A percentile compares a stretch with the other conserved stretches of the same genome.
Conservation (phyloP, 2,797 vertebrate genomes). For the Acestrorhynchus altus region DNA sequence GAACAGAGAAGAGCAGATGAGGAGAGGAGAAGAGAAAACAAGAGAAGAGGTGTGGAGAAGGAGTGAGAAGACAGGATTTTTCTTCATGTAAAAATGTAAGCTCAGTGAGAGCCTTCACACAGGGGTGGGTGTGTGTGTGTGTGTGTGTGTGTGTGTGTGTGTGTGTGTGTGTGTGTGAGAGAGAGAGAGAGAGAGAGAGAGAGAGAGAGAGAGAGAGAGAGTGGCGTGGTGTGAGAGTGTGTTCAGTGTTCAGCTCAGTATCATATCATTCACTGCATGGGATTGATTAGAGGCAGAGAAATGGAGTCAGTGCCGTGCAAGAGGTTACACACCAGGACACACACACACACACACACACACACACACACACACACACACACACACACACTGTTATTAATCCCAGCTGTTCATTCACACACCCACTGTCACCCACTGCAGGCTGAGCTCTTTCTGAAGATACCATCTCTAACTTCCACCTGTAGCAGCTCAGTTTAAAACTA, state of each 20-base stretch:
- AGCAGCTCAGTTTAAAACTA: too few relatives aligned
- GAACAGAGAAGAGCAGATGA: conserved; percentile 6
- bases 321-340: conserved; percentile 9
- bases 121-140: too few relatives aligned
- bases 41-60: conserved; percentile 5
- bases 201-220: too few relatives aligned
- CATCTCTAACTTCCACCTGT: too few relatives aligned
- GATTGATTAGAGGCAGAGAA: conserved; percentile 75
- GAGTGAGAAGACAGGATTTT: conserved; percentile 17
- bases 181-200: too few relatives aligned
- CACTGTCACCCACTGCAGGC: conserved; percentile 59
- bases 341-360: conserved; percentile 30
- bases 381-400: conserved; percentile 71
- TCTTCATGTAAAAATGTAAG: background rate
- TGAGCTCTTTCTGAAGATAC: conserved; percentile 31
- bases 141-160: too few relatives aligned
- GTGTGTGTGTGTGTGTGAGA: too few relatives aligned
- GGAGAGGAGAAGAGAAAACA: background rate
- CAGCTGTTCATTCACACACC: conserved; percentile 73
- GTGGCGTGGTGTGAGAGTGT: conserved; percentile 61
- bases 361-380: conserved; percentile 14
- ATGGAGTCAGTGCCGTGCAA: conserved; percentile 44
- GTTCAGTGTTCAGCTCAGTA: conserved; percentile 69
- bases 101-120: background rate
- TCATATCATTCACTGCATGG: conserved; percentile 77